A percentile compares a stretch with the other conserved stretches of the same genome.
phyloP scores from a whole-genome alignment of 1,140 invertebrate genomes.

The Drosophila quadrilineata region DNA sequence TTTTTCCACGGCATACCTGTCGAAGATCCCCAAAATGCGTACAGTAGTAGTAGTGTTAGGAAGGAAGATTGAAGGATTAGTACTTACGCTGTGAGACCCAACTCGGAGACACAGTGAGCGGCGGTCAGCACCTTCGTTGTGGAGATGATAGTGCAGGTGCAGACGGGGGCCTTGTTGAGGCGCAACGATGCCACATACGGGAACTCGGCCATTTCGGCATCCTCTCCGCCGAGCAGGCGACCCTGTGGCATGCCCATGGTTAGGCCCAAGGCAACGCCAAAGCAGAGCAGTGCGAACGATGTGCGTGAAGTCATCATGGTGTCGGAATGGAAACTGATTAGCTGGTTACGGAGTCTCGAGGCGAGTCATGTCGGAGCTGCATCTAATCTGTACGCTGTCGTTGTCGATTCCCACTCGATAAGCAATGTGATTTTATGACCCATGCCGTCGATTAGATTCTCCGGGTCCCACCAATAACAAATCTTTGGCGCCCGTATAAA shows the following conservation, averaged over 20 bases:
- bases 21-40: no score
- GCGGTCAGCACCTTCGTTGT: slow-evolving; percentile 45
- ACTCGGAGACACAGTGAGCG: slow-evolving; percentile 55
- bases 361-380: no score
- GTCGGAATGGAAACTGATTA: slow-evolving; percentile 60
- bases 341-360: no score
- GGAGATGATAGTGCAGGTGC: slow-evolving; percentile 40
- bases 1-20: slow-evolving; percentile 27
- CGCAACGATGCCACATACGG: slow-evolving; percentile 64
- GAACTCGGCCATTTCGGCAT: slow-evolving; percentile 40
- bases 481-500: slow-evolving; percentile 20
- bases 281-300: slow-evolving; percentile 18
- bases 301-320: slow-evolving; percentile 57
- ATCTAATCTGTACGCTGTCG: slow-evolving; percentile 19
- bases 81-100: slow-evolving; percentile 56
- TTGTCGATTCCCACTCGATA: slow-evolving; percentile 1
- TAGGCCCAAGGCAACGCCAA: slow-evolving; percentile 6
- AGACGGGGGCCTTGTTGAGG: slow-evolving; percentile 50
- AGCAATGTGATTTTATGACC: slow-evolving; percentile 12
- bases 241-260: slow-evolving; percentile 31
- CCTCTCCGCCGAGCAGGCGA: slow-evolving; percentile 58
- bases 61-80: not conserved
- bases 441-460: slow-evolving; percentile 21
- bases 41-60: not conserved
- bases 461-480: slow-evolving; percentile 11